Percentiles rank a stretch among this genome's conserved stretches.
These are phyloP conservation scores for Proterorhinus semilunaris DNA, from an alignment of 2,113 vertebrate genomes.

Conservation along the genomic window DNA sequence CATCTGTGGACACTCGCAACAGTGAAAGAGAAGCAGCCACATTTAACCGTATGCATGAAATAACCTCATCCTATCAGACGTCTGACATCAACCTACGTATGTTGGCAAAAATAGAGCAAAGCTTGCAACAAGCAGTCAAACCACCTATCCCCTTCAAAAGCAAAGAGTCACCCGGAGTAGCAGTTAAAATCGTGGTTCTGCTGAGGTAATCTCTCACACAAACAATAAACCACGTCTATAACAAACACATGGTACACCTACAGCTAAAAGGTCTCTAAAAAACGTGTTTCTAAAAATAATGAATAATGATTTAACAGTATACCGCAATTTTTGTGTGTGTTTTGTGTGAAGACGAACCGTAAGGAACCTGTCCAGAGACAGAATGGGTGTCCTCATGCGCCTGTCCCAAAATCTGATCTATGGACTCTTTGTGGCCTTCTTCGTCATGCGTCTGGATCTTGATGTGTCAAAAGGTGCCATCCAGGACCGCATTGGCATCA, in stretches of 20 bases:
- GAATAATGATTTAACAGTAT: too few species aligned
- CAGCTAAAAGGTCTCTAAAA: too few species aligned
- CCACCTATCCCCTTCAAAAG: conserved; percentile 88
- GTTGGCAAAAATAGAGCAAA: conserved; percentile 75
- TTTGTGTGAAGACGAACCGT: conserved; percentile 78
- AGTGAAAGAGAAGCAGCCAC: conserved; percentile 88
- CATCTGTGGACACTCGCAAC: conserved; percentile 90
- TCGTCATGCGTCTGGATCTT: conserved; percentile 79
- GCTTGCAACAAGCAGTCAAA: conserved; percentile 70
- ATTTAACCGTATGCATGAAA: conserved; percentile 84
- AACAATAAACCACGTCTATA: background rate
- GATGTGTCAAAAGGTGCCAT: conserved; percentile 84
- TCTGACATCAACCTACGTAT: conserved; percentile 79
- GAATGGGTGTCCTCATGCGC: conserved; percentile 87
- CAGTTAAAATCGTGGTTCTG: conserved; percentile 83
- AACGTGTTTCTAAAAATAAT: too few species aligned
- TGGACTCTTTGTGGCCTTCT: conserved; percentile 87
- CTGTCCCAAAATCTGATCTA: conserved; percentile 91
- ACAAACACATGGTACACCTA: too few species aligned
- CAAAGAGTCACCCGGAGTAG: conserved; percentile 81
- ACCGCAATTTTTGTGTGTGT: background rate
- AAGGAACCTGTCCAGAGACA: conserved; percentile 86
- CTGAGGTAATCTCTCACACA: conserved; percentile 76
- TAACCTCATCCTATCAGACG: conserved; percentile 80
- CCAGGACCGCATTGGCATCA: conserved; percentile 89